Conservation (phyloP, 2,888 invertebrate genomes). For the Pseudococcus longispinus region DNA sequence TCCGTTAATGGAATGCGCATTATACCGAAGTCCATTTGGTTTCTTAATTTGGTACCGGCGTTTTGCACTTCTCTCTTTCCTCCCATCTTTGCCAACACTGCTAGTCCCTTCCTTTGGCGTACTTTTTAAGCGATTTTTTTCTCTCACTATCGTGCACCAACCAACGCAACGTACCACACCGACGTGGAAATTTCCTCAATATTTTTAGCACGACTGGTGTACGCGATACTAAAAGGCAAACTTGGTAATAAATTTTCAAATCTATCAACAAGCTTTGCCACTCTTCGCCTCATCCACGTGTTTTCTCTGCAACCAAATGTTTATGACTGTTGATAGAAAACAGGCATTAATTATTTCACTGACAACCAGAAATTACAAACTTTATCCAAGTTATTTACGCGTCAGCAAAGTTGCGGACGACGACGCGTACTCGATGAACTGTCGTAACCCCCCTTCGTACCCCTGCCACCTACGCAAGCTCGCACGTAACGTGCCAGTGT, state of each 20-base stretch:
- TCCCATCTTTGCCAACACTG: not conserved
- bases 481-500: not conserved
- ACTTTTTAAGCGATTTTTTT: not conserved
- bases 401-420: conserved; percentile 3
- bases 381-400: conserved; percentile 22
- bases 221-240: not conserved
- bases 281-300: not conserved
- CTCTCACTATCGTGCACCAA: too few relatives aligned
- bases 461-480: not conserved
- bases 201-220: not conserved
- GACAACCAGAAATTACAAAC: conserved; percentile 32
- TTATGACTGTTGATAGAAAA: conserved; percentile 39
- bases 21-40: conserved; percentile 15
- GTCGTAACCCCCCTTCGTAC: not conserved
- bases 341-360: conserved; percentile 30
- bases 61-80: not conserved
- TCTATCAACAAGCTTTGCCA: conserved; percentile 19
- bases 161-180: not conserved
- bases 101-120: not conserved
- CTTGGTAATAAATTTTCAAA: conserved; percentile 29
- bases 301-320: not conserved
- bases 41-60: conserved; percentile 36
- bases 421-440: conserved; percentile 28
- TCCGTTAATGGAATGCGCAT: conserved; percentile 7
- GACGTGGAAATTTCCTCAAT: conserved; percentile 20